Evolutionary conservation across 64 coral and sea anemone species (phyloP), one percentile per base, ranked within the genome.

Genomic region (Montipora foliosa): DNA sequence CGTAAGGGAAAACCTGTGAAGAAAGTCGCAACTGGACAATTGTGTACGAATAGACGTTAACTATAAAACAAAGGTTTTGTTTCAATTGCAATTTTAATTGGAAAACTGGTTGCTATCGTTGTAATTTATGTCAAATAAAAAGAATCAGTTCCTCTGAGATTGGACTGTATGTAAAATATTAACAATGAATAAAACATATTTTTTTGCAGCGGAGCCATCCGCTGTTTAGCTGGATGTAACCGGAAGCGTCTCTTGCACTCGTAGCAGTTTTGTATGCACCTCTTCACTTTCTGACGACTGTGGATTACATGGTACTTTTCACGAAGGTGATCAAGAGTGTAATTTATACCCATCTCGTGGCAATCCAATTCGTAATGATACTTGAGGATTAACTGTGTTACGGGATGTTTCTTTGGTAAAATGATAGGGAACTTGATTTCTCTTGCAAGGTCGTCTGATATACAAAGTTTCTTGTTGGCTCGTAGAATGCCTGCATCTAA

Each of bases 351-450:
- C 89, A 91, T 91, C 47, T 79, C 66, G 47, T 87, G 93, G 14
- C 86, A 75, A 62, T 83, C 81, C 19, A 3, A 13, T 79, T 95
- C 93, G 62, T 90, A 81, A 68, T 95, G 60, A 77, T 95, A 92
- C 68, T 83, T 92, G n/a, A 92, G 77, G 44, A 96, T 95, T 55
- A 95, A 29, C 69, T 48, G 75, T 12, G 69, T 95, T 59, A 95
- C 93, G 17, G 57, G 48, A 93, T 89, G 90, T 45, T 74, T 68
- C 55, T 93, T 96, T 25, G 95, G 86, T 5, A 93, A 79, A 68
- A 93, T 93, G 21, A 96, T 79, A 16, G 71, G 78, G 37, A 80
- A 96, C 73, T 96, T 95, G 29, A 82, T 80, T 45, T 88, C 91
- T 53, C 77, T 79, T 44, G 50, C 49, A 48, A 93, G 64, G 20